phyloP scores from a whole-genome alignment of 2,113 vertebrate species.

The Psilopogon haemacephalus region DNA sequence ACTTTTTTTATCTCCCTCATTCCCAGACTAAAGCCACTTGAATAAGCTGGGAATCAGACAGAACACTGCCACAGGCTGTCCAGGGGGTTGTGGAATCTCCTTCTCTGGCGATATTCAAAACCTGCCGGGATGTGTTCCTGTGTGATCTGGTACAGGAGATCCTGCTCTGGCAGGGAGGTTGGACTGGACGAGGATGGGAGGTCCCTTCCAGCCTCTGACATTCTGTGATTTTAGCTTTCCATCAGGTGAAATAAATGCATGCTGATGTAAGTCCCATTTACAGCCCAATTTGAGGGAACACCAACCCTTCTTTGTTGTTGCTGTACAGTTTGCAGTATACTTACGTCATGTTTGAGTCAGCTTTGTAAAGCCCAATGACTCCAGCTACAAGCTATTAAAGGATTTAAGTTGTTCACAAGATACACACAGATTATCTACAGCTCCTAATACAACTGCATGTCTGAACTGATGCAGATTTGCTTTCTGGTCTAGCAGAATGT shows the following conservation, averaged over 20 bases:
- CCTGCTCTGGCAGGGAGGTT: too few species aligned
- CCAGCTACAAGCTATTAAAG: background rate
- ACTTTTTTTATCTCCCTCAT: background rate
- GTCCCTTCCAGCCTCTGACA: too few species aligned
- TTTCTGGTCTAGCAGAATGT: background rate
- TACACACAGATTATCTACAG: background rate
- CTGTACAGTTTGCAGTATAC: background rate
- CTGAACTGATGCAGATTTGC: background rate
- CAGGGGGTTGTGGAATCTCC: too few species aligned
- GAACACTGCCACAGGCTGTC: too few species aligned
- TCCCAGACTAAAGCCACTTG: background rate
- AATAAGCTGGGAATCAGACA: background rate
- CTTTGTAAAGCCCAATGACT: background rate
- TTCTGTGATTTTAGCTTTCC: background rate
- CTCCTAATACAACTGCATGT: background rate
- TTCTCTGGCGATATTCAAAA: too few species aligned
- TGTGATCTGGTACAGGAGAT: too few species aligned
- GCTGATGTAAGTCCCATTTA: fast-evolving
- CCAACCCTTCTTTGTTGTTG: background rate
- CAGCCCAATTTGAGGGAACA: background rate
- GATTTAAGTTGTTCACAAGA: background rate
- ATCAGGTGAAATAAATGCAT: background rate
- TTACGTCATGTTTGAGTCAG: background rate
- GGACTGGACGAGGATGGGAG: too few species aligned
- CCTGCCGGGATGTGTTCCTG: too few species aligned